A percentile compares a stretch with the other conserved stretches of the same genome.
phyloP scores from a whole-genome alignment of 2,888 invertebrate species.

The Helicoverpa assulta region DNA sequence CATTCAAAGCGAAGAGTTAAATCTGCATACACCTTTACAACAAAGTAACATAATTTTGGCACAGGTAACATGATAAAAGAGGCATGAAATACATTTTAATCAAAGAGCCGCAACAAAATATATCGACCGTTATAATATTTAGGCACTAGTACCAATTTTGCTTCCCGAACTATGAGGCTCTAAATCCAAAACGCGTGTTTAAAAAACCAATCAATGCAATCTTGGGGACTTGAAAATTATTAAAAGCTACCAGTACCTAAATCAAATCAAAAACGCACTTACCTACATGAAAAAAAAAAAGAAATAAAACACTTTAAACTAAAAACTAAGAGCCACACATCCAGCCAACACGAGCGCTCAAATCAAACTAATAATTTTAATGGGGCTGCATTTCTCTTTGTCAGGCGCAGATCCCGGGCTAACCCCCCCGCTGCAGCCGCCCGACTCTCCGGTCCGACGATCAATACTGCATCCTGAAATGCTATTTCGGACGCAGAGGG shows the following conservation, averaged over 20 bases:
- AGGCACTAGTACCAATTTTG: background rate
- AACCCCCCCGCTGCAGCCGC: background rate
- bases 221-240: background rate
- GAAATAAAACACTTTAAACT: background rate
- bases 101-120: too few species aligned
- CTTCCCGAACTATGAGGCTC: background rate
- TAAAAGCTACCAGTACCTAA: background rate
- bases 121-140: background rate
- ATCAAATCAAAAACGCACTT: background rate
- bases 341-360: constrained; percentile 10
- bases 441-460: constrained; percentile 22
- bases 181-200: background rate
- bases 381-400: constrained; percentile 12
- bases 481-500: constrained; percentile 42
- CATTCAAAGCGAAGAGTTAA: background rate
- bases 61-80: background rate
- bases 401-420: constrained; percentile 13
- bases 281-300: background rate
- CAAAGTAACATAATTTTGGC: background rate
- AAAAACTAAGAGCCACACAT: constrained; percentile 15
- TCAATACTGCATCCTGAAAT: constrained; percentile 57
- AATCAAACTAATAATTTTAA: constrained; percentile 38
- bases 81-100: too few species aligned
- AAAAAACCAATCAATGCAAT: background rate
- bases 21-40: background rate